Conservation (phyloP, 2,113 vertebrate genomes). For the Anseranas semipalmata region DNA sequence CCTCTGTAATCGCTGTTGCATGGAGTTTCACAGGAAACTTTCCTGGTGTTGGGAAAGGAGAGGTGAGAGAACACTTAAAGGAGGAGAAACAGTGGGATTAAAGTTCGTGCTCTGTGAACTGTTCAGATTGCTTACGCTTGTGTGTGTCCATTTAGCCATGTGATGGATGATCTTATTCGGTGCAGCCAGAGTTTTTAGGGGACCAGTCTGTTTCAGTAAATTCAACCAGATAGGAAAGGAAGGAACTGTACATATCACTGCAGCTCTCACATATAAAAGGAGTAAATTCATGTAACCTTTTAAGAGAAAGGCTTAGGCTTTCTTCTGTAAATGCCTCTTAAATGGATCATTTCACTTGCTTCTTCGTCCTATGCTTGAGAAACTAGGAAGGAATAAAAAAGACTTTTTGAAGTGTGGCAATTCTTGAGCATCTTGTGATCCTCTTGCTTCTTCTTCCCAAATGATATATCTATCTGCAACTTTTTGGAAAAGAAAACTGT, state of each 20-base stretch:
- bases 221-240: background rate
- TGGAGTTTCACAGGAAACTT: background rate
- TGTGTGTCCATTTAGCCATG: background rate
- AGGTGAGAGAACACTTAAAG: background rate
- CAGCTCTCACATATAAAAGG: background rate
- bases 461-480: background rate
- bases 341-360: background rate
- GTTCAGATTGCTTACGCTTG: background rate
- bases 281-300: background rate
- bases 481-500: background rate
- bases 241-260: background rate
- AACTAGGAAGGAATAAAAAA: background rate
- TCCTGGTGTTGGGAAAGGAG: background rate
- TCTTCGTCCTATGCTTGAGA: background rate
- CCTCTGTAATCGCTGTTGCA: background rate
- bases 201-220: background rate
- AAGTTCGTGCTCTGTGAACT: constrained; percentile 52
- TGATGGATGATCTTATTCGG: background rate
- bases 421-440: background rate
- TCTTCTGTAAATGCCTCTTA: background rate
- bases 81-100: background rate
- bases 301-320: background rate
- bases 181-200: background rate
- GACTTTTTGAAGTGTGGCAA: background rate
- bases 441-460: background rate